A percentile compares a stretch with the other conserved stretches of the same genome.
These are phyloP conservation scores for Calvadosia cruxmelitensis DNA, from an alignment of 30 jellyfish, hydroid and myxozoan genomes.

Conservation along the genomic window DNA sequence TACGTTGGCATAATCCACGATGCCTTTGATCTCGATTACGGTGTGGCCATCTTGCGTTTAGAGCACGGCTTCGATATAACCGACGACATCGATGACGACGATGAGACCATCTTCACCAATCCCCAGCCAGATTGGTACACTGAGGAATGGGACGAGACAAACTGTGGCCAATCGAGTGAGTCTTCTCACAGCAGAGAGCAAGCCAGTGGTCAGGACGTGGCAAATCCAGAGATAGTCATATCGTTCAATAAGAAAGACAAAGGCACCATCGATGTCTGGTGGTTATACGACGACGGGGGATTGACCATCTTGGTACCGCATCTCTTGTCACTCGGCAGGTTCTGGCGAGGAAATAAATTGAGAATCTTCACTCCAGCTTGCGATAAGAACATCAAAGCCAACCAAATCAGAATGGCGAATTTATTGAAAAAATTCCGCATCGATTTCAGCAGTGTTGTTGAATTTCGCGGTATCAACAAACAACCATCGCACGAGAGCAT, in stretches of 20 bases:
- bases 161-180: not conserved
- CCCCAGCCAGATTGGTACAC: slow-evolving; percentile 94
- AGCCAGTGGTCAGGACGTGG: not conserved
- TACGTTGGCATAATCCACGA: slow-evolving; percentile 48
- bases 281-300: slow-evolving; percentile 94
- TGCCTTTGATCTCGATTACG: slow-evolving; percentile 58
- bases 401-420: slow-evolving; percentile 90
- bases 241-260: slow-evolving; percentile 56
- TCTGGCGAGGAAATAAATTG: slow-evolving; percentile 80
- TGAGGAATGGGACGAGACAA: slow-evolving; percentile 92
- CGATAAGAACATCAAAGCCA: slow-evolving; percentile 82
- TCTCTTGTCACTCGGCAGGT: slow-evolving; percentile 45
- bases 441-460: slow-evolving; percentile 83
- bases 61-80: slow-evolving; percentile 86
- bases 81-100: slow-evolving; percentile 56
- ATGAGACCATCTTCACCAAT: slow-evolving; percentile 37
- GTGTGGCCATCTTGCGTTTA: slow-evolving; percentile 55
- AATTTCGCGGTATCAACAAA: slow-evolving; percentile 74
- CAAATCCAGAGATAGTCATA: slow-evolving; percentile 70
- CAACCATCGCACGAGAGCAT: slow-evolving; percentile 60
- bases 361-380: slow-evolving; percentile 94
- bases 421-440: slow-evolving; percentile 81
- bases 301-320: slow-evolving; percentile 84
- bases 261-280: slow-evolving; percentile 94
- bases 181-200: slow-evolving; percentile 7